These are phyloP conservation scores for Trileptium ribeirensis DNA, from an alignment of 2,888 invertebrate genomes.

Conservation along the genomic window DNA sequence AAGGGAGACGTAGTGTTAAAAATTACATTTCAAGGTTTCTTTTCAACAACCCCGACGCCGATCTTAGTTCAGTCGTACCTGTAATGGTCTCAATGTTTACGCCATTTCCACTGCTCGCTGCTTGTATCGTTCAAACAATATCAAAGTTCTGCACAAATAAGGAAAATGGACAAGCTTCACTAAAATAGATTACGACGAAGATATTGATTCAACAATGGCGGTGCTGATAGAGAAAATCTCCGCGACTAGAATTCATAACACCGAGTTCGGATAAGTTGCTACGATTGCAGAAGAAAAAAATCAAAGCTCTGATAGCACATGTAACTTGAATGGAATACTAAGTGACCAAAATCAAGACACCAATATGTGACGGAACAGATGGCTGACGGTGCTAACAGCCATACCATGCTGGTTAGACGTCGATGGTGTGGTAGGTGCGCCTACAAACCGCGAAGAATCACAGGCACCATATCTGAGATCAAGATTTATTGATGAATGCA, in stretches of 20 bases:
- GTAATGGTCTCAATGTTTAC: constrained; percentile 88
- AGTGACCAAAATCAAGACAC: background rate
- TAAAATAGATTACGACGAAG: background rate
- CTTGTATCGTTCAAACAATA: constrained; percentile 19
- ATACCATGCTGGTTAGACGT: background rate
- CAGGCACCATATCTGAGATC: too few relatives aligned
- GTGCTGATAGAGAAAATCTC: background rate
- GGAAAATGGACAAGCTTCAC: background rate
- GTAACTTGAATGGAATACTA: background rate
- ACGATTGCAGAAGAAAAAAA: too few relatives aligned
- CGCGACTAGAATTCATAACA: background rate
- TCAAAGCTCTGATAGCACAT: too few relatives aligned
- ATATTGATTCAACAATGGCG: background rate
- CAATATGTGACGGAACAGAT: background rate
- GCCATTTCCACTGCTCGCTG: constrained; percentile 68
- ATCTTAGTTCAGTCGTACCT: constrained; percentile 65
- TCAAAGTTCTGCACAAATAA: background rate
- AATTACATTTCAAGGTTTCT: constrained; percentile 47
- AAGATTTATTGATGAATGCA: background rate
- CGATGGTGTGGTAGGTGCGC: background rate
- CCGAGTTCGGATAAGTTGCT: background rate
- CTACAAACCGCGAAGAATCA: too few relatives aligned
- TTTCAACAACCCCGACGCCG: constrained; percentile 50
- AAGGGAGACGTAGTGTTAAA: too few relatives aligned
- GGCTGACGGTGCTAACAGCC: background rate